Conservation (phyloP, 2,113 vertebrate species). For the Gambusia affinis region DNA sequence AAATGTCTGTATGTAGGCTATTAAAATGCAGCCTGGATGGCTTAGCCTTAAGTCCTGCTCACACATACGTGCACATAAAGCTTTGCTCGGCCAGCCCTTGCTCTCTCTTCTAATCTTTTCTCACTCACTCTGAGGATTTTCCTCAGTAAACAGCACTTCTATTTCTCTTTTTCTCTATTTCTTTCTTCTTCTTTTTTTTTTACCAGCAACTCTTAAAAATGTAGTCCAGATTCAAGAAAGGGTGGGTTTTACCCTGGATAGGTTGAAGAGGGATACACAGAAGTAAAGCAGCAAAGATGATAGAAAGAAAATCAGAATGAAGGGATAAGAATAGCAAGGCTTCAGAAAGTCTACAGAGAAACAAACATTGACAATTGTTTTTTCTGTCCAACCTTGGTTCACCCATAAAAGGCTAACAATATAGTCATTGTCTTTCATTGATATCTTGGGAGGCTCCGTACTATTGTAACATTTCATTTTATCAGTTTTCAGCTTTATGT, state of each 20-base stretch:
- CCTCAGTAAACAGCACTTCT: constrained; percentile 55
- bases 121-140: constrained; percentile 55
- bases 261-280: constrained; percentile 59
- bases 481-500: neutral
- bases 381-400: neutral
- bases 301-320: constrained; percentile 35
- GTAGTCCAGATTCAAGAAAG: constrained; percentile 51
- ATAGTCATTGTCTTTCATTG: neutral
- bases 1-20: constrained; percentile 19
- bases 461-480: neutral
- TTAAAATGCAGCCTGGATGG: constrained; percentile 54
- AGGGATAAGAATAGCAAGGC: constrained; percentile 22
- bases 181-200: constrained; percentile 5
- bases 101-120: constrained; percentile 60
- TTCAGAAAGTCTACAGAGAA: neutral
- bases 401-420: neutral
- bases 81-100: constrained; percentile 41
- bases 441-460: neutral
- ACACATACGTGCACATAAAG: constrained; percentile 23
- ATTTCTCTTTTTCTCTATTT: neutral
- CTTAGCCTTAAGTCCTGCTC: constrained; percentile 52
- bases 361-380: neutral
- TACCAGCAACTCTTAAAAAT: constrained; percentile 51
- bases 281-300: constrained; percentile 46
- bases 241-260: constrained; percentile 60